phyloP scores from a whole-genome alignment of 2,113 vertebrate genomes.

The Glaucidium brasilianum region DNA sequence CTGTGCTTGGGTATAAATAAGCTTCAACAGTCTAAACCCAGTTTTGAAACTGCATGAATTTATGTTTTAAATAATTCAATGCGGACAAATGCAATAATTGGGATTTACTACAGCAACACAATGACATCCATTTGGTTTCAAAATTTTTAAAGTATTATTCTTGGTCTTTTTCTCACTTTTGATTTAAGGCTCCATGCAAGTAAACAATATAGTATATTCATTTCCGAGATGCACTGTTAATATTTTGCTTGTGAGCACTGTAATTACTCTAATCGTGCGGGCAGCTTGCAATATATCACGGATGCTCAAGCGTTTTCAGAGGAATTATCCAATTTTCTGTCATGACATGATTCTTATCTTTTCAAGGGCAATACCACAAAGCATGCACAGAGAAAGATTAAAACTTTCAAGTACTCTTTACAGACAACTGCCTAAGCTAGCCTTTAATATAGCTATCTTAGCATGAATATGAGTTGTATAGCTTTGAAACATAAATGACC shows the following conservation, averaged over 20 bases:
- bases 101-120: slow-evolving; percentile 75
- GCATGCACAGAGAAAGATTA: slow-evolving; percentile 94
- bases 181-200: slow-evolving; percentile 68
- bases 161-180: slow-evolving; percentile 67
- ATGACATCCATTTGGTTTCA: slow-evolving; percentile 73
- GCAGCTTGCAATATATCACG: slow-evolving; percentile 66
- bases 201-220: slow-evolving; percentile 62
- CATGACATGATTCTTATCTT: slow-evolving; percentile 90
- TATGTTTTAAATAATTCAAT: slow-evolving; percentile 73
- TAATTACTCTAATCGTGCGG: slow-evolving; percentile 64
- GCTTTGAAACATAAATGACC: slow-evolving; percentile 37
- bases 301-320: slow-evolving; percentile 61
- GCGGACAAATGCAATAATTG: slow-evolving; percentile 71
- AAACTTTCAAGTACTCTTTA: slow-evolving; percentile 81
- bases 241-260: slow-evolving; percentile 65
- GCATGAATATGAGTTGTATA: slow-evolving; percentile 92
- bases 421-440: slow-evolving; percentile 86
- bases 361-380: slow-evolving; percentile 87
- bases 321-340: slow-evolving; percentile 67
- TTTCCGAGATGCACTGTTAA: slow-evolving; percentile 68
- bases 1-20: slow-evolving; percentile 41
- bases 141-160: slow-evolving; percentile 68
- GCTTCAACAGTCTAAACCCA: slow-evolving; percentile 61
- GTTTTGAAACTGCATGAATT: slow-evolving; percentile 73
- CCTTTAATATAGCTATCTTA: slow-evolving; percentile 88